Evolutionary conservation across 2,113 vertebrate genomes (phyloP).

Genomic region (Elachura formosa): DNA sequence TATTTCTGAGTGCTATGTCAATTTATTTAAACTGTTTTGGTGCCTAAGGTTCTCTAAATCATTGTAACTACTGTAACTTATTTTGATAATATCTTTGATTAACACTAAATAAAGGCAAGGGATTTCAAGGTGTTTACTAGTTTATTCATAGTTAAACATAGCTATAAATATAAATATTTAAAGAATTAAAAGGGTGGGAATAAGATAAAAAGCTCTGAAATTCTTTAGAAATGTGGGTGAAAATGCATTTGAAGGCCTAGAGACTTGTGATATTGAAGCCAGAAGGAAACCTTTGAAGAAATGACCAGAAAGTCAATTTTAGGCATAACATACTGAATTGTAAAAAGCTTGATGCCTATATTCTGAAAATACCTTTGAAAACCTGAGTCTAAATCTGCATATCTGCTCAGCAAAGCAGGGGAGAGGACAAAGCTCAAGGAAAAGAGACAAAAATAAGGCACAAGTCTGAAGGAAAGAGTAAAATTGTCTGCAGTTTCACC

Average conservation of each 20-base stretch:
- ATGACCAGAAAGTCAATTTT: background rate
- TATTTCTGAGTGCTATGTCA: background rate
- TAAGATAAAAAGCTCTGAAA: background rate
- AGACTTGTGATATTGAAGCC: background rate
- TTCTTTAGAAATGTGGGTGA: background rate
- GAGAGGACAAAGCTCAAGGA: background rate
- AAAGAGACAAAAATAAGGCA: background rate
- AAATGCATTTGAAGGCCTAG: background rate
- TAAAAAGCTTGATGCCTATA: background rate
- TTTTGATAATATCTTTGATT: background rate
- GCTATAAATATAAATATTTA: background rate
- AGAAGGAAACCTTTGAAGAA: background rate
- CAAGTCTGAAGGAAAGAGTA: background rate
- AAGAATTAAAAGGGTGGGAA: background rate
- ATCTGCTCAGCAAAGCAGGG: background rate
- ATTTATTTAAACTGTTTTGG: slow-evolving; percentile 16
- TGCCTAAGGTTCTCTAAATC: background rate
- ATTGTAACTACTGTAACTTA: background rate
- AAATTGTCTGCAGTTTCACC: background rate
- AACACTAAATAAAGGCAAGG: background rate
- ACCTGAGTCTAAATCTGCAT: background rate
- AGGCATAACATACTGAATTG: background rate
- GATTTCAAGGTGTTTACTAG: background rate
- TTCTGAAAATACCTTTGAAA: background rate
- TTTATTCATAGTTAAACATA: background rate